phyloP scores from a whole-genome alignment of 1,140 invertebrate genomes.

The Sipha flava region DNA sequence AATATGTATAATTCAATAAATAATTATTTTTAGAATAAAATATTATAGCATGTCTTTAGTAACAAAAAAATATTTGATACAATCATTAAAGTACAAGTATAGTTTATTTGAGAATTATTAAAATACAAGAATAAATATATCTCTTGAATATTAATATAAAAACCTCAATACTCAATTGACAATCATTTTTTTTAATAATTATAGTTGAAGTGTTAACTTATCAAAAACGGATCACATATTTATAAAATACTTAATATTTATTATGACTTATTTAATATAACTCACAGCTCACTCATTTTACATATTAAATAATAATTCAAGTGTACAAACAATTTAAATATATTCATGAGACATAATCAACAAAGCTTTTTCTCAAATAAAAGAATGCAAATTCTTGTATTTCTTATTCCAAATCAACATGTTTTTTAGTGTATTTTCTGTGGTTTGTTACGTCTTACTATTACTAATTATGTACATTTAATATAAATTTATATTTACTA shows the following conservation, averaged over 20 bases:
- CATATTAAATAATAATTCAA: not conserved
- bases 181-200: too few species aligned
- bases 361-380: not conserved
- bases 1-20: too few species aligned
- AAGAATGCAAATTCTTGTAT: not conserved
- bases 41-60: too few species aligned
- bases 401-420: not conserved
- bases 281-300: slow-evolving; percentile 14
- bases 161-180: too few species aligned
- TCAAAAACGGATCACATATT: not conserved
- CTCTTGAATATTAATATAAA: too few species aligned
- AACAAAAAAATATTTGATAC: too few species aligned
- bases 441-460: not conserved
- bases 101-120: too few species aligned
- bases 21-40: too few species aligned
- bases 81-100: too few species aligned
- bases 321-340: not conserved
- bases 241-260: not conserved
- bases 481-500: slow-evolving; percentile 23
- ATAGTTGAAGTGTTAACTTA: not conserved
- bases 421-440: not conserved
- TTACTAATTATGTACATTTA: slow-evolving; percentile 16
- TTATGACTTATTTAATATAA: slow-evolving; percentile 3
- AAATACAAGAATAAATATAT: too few species aligned
- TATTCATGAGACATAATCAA: not conserved